Conservation (phyloP, 2,113 vertebrate genomes). For the Illadopsis cleaveri region DNA sequence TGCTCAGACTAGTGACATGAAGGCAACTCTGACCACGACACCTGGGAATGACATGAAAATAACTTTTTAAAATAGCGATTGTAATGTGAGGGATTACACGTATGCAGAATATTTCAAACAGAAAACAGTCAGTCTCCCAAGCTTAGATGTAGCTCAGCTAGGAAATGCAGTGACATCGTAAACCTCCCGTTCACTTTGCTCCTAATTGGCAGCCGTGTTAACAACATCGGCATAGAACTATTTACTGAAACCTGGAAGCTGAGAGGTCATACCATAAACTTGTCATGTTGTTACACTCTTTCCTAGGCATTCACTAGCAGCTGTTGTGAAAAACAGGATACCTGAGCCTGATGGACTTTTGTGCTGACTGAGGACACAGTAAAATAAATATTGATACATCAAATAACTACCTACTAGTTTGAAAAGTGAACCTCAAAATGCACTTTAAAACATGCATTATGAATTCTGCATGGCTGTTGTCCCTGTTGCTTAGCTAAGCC, state of each 20-base stretch:
- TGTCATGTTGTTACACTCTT: background rate
- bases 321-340: background rate
- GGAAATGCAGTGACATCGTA: conserved; percentile 26
- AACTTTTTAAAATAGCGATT: background rate
- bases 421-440: background rate
- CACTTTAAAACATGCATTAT: background rate
- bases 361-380: background rate
- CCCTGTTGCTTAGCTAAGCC: background rate
- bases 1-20: background rate
- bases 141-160: background rate
- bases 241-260: conserved; percentile 16
- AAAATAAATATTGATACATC: background rate
- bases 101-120: background rate
- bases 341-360: background rate
- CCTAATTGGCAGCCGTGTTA: conserved; percentile 26
- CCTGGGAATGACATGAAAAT: conserved; percentile 22
- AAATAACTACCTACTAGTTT: background rate
- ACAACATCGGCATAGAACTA: conserved; percentile 11
- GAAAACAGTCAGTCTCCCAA: conserved; percentile 23
- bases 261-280: background rate
- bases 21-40: background rate
- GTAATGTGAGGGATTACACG: background rate
- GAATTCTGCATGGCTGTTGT: background rate
- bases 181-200: conserved; percentile 25
- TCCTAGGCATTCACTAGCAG: background rate